Conservation (phyloP, 2,797 vertebrate species). For the Hemitrygon akajei region DNA sequence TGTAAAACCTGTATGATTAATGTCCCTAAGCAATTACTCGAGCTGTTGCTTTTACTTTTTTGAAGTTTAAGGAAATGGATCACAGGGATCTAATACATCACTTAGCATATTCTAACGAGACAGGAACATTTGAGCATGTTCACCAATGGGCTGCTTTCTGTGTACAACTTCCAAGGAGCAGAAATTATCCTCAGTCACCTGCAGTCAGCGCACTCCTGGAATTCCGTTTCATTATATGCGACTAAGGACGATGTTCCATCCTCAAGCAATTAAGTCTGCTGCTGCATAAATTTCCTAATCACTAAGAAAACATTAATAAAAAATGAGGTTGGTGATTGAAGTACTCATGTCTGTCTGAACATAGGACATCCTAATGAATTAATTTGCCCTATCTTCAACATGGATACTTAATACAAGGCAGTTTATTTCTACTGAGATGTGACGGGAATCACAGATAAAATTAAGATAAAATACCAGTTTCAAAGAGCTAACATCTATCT, state of each 20-base stretch:
- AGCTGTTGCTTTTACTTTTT: not conserved
- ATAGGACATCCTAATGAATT: not conserved
- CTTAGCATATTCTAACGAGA: not conserved
- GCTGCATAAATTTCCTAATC: not conserved
- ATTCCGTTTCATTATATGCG: too few species aligned
- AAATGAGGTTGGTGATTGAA: not conserved
- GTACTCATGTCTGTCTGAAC: not conserved
- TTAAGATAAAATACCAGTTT: not conserved
- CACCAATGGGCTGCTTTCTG: not conserved
- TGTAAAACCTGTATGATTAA: not conserved
- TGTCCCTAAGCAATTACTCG: not conserved
- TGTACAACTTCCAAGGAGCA: not conserved
- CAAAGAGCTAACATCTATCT: not conserved
- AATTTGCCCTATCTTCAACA: not conserved
- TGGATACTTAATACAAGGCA: not conserved
- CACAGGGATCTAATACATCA: not conserved
- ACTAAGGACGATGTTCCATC: not conserved
- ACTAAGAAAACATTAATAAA: not conserved
- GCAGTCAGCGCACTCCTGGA: too few species aligned
- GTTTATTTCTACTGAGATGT: not conserved
- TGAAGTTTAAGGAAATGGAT: not conserved
- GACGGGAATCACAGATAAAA: not conserved
- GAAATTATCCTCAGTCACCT: too few species aligned
- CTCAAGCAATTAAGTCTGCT: not conserved
- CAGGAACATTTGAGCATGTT: not conserved